Evolutionary conservation across 1,140 invertebrate species (phyloP).

Genomic region (Ips typographus): DNA sequence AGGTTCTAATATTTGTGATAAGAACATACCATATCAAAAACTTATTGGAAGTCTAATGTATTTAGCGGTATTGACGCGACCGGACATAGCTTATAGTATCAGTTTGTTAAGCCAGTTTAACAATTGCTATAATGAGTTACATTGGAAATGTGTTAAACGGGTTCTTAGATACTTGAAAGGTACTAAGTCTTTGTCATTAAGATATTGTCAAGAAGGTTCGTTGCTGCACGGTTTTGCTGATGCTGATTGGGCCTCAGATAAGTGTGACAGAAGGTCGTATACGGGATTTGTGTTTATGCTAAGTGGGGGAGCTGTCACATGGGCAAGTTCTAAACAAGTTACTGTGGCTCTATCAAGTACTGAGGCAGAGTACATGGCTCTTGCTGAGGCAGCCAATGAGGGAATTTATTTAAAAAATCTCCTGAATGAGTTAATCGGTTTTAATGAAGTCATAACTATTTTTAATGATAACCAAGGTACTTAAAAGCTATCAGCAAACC

Average conservation of each 20-base stretch:
- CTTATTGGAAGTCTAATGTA: constrained; percentile 33
- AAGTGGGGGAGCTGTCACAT: constrained; percentile 42
- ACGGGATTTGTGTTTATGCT: constrained; percentile 49
- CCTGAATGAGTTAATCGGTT: constrained; percentile 32
- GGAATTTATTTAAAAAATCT: constrained; percentile 42
- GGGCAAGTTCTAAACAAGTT: constrained; percentile 47
- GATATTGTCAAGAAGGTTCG: neutral
- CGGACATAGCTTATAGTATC: constrained; percentile 50
- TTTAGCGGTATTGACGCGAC: constrained; percentile 44
- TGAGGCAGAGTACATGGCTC: constrained; percentile 52
- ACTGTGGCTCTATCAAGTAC: constrained; percentile 49
- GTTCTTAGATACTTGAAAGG: constrained; percentile 49
- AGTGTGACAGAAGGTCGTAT: constrained; percentile 45
- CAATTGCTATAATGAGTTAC: constrained; percentile 47
- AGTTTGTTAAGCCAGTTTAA: constrained; percentile 47
- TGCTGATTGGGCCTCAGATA: constrained; percentile 50
- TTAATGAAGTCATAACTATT: constrained; percentile 20
- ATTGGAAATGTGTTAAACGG: constrained; percentile 52
- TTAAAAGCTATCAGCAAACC: constrained; percentile 44
- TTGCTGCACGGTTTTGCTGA: constrained; percentile 46
- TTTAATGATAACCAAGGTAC: constrained; percentile 46
- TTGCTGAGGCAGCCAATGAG: constrained; percentile 43
- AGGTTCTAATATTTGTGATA: constrained; percentile 1
- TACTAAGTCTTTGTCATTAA: constrained; percentile 5
- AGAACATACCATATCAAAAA: constrained; percentile 23